Conservation (phyloP, 2,888 invertebrate genomes). For the Nasonovia ribisnigri region DNA sequence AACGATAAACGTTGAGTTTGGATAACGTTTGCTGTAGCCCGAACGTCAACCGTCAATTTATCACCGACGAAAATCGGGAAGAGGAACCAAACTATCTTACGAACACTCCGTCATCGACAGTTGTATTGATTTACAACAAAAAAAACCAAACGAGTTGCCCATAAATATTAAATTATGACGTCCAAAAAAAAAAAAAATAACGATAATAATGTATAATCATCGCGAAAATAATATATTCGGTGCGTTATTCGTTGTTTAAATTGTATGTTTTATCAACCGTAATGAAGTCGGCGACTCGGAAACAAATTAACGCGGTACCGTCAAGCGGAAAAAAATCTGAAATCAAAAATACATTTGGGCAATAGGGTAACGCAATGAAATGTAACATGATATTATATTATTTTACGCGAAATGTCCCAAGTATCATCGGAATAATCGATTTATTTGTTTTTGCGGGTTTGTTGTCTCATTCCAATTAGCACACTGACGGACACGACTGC, state of each 20-base stretch:
- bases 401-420: too few species aligned
- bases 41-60: neutral
- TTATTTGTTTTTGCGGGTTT: neutral
- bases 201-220: neutral
- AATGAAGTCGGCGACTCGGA: neutral
- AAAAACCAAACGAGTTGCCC: neutral
- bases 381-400: neutral
- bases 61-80: neutral
- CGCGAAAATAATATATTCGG: neutral
- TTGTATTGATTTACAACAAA: neutral
- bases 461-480: neutral
- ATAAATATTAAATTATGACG: neutral
- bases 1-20: slow-evolving; percentile 14
- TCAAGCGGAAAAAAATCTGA: neutral
- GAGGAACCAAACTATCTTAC: neutral
- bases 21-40: slow-evolving; percentile 39
- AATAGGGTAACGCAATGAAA: neutral
- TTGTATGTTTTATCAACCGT: neutral
- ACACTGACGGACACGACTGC: too few species aligned
- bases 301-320: neutral
- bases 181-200: neutral
- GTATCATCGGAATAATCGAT: neutral
- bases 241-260: neutral
- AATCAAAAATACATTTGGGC: neutral
- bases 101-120: neutral